Base-by-base conservation (phyloP, 2,888 invertebrate genomes). In the Hyppa rectilinea region DNA sequence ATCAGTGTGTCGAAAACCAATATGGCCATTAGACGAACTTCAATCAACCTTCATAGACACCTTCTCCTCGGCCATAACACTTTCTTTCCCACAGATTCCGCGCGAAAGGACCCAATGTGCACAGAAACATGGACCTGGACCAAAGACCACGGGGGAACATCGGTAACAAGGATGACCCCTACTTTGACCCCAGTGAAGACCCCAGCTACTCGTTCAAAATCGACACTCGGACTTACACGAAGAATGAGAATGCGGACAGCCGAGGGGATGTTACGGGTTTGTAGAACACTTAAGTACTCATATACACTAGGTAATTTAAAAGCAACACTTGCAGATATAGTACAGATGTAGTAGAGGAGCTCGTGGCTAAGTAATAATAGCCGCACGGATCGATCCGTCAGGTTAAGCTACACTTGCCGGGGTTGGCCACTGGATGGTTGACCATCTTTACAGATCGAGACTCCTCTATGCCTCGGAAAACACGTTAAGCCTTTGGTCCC, bases 151-250 rank as follows among this genome's bases (percentile, higher is more conserved):
- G 97, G n/a, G 96, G 96, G 1, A 97, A 97, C 10, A 96, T 97
- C 59, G 97, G 97, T 14, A 97, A 96, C 82, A 96, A 96, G 67
- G 97, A 97, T 84, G 97, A 97, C 89, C 97, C 97, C 0, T 97
- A 97, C 85, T 97, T 97, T 83, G 98, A 98, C 91, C 98, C 98
- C 20, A 97, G 96, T 81, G 98, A 98, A 87, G 98, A 98, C 91
- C 97, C 98, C 2, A 97, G 97, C 80, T 98, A 98, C 89, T 96
- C 96, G 67, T 98, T 97, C 88, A 97, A 96, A 65, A 97, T 97
- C 83, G 97, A 97, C 83, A 97, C 97, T 0, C 93, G 97, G 56
- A 97, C 97, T 2, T 97, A 97, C 83, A 97, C 96, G 17, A 96
- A 97, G 84, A 96, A 97, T 78, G 98, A 98, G 90, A 96, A 96